Conservation (phyloP, 2,113 vertebrate genomes). For the Pachyramphus minor region DNA sequence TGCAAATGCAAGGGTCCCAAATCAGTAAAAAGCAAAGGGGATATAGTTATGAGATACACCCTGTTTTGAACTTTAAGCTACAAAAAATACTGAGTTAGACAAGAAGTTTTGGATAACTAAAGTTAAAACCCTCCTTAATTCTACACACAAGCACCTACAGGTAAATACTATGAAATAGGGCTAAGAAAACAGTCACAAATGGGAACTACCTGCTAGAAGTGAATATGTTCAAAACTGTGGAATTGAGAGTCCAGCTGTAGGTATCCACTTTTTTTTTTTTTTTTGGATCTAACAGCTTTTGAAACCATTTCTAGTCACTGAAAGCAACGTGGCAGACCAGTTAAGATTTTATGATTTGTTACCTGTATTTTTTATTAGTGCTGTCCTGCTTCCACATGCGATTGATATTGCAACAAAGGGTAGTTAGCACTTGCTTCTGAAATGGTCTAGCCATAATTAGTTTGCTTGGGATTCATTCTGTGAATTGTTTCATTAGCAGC, state of each 20-base stretch:
- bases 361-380: not conserved
- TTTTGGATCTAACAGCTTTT: not conserved
- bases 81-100: not conserved
- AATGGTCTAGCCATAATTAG: not conserved
- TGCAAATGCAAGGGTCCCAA: not conserved
- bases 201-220: not conserved
- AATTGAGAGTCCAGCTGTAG: not conserved
- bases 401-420: not conserved
- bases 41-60: not conserved
- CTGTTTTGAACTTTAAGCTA: not conserved
- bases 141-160: not conserved
- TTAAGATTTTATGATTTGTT: not conserved
- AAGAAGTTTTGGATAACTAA: not conserved
- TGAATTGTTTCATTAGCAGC: not conserved
- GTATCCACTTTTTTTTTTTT: not conserved
- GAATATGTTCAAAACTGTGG: not conserved
- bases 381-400: fast-evolving
- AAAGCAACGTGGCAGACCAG: not conserved
- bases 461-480: not conserved
- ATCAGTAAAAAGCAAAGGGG: not conserved
- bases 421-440: not conserved
- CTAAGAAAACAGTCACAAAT: not conserved
- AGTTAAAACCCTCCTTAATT: not conserved
- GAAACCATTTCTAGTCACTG: not conserved
- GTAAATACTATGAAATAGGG: not conserved